A percentile compares a stretch with the other conserved stretches of the same genome.
Evolutionary conservation across 1,140 invertebrate genomes (phyloP).

Genomic region (Drosophila lini): DNA sequence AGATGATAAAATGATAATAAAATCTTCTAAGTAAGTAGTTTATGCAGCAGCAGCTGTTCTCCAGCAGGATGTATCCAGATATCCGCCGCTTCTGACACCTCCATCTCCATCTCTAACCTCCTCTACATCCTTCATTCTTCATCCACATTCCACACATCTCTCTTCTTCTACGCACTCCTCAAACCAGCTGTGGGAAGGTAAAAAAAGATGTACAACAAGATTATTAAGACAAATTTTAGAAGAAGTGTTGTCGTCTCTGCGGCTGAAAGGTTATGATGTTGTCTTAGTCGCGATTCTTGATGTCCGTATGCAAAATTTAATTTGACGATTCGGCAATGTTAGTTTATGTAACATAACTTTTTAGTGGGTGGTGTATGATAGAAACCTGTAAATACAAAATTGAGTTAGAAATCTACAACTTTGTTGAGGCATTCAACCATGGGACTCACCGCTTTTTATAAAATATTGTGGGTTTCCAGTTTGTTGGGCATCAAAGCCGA

Average conservation of each 20-base stretch:
- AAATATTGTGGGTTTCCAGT: constrained; percentile 72
- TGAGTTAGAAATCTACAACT: not conserved
- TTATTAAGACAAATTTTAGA: constrained; percentile 70
- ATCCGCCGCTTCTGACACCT: constrained; percentile 27
- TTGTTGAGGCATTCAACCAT: no score
- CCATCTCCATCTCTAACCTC: not conserved
- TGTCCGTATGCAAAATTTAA: constrained; percentile 43
- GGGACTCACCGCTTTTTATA: constrained; percentile 70
- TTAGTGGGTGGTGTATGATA: constrained; percentile 55
- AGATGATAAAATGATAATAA: constrained; percentile 55
- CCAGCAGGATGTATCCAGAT: constrained; percentile 28
- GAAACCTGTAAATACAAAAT: constrained; percentile 52
- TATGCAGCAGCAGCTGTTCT: constrained; percentile 30
- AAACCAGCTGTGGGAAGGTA: constrained; percentile 78
- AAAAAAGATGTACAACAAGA: constrained; percentile 81
- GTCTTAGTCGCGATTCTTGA: constrained; percentile 33
- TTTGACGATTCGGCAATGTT: constrained; percentile 24
- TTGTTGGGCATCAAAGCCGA: constrained; percentile 60
- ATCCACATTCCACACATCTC: constrained; percentile 32
- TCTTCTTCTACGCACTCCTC: constrained; percentile 55
- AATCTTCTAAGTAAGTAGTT: constrained; percentile 55
- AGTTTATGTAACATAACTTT: constrained; percentile 56
- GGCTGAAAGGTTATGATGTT: constrained; percentile 36
- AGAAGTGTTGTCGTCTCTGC: constrained; percentile 61
- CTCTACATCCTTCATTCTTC: not conserved